These are phyloP conservation scores for Drosophila ambigua DNA, from an alignment of 1,140 invertebrate species.

Conservation along the genomic window DNA sequence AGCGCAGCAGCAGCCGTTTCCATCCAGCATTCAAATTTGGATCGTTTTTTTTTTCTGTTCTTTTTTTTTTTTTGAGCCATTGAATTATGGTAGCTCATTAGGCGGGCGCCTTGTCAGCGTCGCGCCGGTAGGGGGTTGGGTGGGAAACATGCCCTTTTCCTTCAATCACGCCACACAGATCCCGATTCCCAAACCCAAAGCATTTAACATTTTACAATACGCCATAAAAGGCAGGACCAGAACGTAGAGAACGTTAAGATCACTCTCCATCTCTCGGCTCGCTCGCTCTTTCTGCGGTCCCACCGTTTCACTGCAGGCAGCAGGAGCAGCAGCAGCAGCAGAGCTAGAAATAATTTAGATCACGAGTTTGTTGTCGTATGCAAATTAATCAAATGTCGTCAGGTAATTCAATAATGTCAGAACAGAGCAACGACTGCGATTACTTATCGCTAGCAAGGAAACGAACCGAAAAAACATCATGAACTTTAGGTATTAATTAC, in stretches of 20 bases:
- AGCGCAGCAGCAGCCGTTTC: background rate
- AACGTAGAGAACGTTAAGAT: conserved; percentile 35
- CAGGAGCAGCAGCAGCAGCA: background rate
- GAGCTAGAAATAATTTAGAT: conserved; percentile 83
- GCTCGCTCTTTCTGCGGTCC: background rate
- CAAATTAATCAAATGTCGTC: conserved; percentile 83
- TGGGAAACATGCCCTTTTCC: conserved; percentile 67
- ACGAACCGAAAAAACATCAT: conserved; percentile 21
- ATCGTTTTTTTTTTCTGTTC: conserved; percentile 10
- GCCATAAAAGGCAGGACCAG: conserved; percentile 66
- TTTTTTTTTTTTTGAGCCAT: conserved; percentile 30
- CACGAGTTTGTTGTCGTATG: conserved; percentile 84
- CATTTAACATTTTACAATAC: conserved; percentile 66
- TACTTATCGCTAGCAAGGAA: conserved; percentile 48
- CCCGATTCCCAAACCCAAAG: conserved; percentile 39
- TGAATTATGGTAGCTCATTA: conserved; percentile 80
- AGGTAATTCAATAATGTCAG: conserved; percentile 81
- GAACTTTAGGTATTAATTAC: conserved; percentile 74
- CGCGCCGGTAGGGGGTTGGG: background rate
- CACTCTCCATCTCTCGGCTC: background rate
- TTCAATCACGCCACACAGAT: conserved; percentile 67
- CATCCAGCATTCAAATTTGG: conserved; percentile 65
- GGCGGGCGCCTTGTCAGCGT: conserved; percentile 55
- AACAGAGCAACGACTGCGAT: conserved; percentile 71
- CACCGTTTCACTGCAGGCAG: conserved; percentile 2